Percentiles rank a stretch among this genome's conserved stretches.
Conservation (phyloP, 1,140 invertebrate genomes). For the Lepidostoma basale region DNA sequence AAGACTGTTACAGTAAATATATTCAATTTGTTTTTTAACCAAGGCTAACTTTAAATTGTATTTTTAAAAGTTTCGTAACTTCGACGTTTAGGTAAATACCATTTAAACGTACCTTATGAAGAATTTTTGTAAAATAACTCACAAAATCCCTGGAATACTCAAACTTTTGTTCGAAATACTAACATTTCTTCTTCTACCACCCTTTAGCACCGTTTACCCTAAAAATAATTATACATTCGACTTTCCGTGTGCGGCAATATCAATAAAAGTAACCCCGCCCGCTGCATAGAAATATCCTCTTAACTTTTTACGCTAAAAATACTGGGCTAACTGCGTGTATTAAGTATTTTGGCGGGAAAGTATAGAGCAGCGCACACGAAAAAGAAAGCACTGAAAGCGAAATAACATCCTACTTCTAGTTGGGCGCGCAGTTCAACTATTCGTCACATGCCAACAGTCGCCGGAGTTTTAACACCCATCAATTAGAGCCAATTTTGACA, state of each 20-base stretch:
- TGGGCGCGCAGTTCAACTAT: not conserved
- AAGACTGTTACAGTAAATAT: no score
- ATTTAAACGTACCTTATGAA: no score
- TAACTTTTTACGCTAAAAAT: not conserved
- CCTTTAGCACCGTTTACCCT: not conserved
- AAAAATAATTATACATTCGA: not conserved
- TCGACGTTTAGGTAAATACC: no score
- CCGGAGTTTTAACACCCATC: constrained; percentile 23
- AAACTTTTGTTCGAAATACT: no score
- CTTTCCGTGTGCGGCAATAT: not conserved
- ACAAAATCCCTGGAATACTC: no score
- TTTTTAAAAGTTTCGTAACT: no score
- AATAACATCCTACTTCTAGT: not conserved
- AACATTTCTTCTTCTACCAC: no score
- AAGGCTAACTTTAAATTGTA: no score
- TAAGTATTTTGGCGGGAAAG: no score
- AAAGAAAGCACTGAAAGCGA: not conserved
- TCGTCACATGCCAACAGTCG: constrained; percentile 7
- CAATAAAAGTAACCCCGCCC: not conserved
- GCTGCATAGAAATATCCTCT: not conserved
- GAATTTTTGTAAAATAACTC: no score
- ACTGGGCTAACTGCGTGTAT: no score
- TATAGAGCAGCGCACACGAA: not conserved
- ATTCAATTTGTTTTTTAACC: no score
- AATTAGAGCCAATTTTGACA: constrained; percentile 28